phyloP scores from a whole-genome alignment of 2,113 vertebrate species.

The Zosterops hypoxanthus region DNA sequence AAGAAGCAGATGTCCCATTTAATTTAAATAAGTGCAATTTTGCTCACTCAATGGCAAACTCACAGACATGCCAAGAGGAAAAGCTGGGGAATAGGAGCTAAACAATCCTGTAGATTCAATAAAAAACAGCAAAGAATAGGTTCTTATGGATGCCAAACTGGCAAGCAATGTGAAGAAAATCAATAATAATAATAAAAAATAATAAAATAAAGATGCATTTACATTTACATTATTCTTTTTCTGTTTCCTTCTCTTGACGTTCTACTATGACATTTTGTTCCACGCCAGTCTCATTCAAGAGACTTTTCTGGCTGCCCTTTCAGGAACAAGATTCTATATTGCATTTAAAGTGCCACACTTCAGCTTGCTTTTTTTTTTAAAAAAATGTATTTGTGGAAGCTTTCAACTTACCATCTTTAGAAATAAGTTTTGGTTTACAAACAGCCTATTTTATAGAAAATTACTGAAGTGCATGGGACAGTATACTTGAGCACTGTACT shows the following conservation, averaged over 20 bases:
- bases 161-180: background rate
- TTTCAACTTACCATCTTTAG: background rate
- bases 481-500: background rate
- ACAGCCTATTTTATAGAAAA: background rate
- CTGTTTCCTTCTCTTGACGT: background rate
- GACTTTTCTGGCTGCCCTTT: background rate
- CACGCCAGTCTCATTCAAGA: background rate
- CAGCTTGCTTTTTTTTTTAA: background rate
- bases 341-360: background rate
- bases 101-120: background rate
- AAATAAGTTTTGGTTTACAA: too few species aligned
- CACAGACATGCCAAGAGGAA: slow-evolving; percentile 17
- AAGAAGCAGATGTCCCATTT: slow-evolving; percentile 35
- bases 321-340: background rate
- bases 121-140: background rate
- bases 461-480: background rate
- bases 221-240: background rate
- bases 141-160: background rate
- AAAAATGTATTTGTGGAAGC: background rate
- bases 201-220: background rate
- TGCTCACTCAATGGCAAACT: slow-evolving; percentile 8
- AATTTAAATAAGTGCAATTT: slow-evolving; percentile 3
- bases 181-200: background rate
- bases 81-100: slow-evolving; percentile 19
- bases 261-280: background rate